A percentile compares a stretch with the other conserved stretches of the same genome.
Conservation (phyloP, 2,113 vertebrate species). For the Oryzias curvinotus region DNA sequence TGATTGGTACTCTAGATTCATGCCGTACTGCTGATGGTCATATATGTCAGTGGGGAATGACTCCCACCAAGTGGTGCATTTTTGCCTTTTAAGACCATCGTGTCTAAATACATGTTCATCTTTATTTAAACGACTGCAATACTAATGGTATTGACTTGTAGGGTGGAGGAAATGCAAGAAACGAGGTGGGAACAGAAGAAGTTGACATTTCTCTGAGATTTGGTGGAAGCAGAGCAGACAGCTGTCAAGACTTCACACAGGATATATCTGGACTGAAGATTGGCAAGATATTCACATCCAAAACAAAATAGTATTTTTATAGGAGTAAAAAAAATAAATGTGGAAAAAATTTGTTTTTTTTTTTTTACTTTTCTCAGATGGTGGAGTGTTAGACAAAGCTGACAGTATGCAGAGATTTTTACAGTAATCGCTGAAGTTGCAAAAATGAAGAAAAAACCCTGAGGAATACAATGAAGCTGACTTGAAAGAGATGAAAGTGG, state of each 20-base stretch:
- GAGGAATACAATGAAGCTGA: slow-evolving; percentile 64
- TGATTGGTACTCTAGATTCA: slow-evolving; percentile 57
- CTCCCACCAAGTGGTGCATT: slow-evolving; percentile 6
- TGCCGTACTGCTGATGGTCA: slow-evolving; percentile 52
- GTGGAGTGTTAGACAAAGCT: slow-evolving; percentile 76
- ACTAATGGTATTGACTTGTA: no score
- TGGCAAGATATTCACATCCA: slow-evolving; percentile 54
- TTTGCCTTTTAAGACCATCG: no score
- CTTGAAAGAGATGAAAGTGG: slow-evolving; percentile 64
- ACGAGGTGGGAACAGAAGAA: slow-evolving; percentile 35
- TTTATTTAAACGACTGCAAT: no score
- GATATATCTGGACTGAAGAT: slow-evolving; percentile 68
- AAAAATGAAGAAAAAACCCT: slow-evolving; percentile 72
- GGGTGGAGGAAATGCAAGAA: slow-evolving; percentile 31
- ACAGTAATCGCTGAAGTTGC: no score
- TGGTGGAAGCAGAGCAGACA: slow-evolving; percentile 54
- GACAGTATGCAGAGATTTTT: slow-evolving; percentile 78
- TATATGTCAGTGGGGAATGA: slow-evolving; percentile 52
- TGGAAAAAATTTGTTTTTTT: not conserved
- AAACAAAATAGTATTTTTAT: not conserved
- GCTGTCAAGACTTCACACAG: slow-evolving; percentile 48
- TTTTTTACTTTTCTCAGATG: slow-evolving; percentile 68
- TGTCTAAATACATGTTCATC: no score
- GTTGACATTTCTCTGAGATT: slow-evolving; percentile 58
- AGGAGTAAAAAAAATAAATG: not conserved